Base-by-base conservation (phyloP, 2,113 vertebrate genomes). In the Butorides virescens region DNA sequence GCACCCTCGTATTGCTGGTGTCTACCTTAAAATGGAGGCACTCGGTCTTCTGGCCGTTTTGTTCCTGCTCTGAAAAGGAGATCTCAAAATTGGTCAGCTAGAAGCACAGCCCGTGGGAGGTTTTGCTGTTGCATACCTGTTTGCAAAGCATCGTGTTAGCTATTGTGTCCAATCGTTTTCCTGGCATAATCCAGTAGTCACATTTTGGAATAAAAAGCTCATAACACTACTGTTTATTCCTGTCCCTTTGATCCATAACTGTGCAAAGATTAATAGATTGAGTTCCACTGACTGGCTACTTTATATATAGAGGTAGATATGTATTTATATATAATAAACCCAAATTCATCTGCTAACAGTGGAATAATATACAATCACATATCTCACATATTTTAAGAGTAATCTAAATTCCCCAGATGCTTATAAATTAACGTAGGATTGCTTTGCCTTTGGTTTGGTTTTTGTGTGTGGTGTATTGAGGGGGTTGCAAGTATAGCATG, bases 381-480 rank as follows among this genome's bases (percentile, higher is more conserved):
- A 83, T 95, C 67, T 94, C 53, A 74, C 39, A n/a, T 95, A 87
- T 91, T 95, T 94, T 77, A 79, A 95, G 81, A 86, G 78, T 72
- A 96, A 86, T 86, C 53, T 86, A 37, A 93, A 94, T 95, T 95
- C 63, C 63, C 59, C 30, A 67, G 74, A 80, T 91, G 59, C 66
- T 91, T 86, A 67, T 93, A 91, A 94, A 90, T 73, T 79, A 90
- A 62, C 2, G 3, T 72, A 75, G 58, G 14, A 55, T 83, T 91
- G 50, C 44, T 91, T 92, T 95, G 94, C 77, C 59, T 79, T 90
- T 53, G 23, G 18, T 86, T 92, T 94, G 21, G 0, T 74, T 91
- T 88, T 56, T 91, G 37, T 49, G 39, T 47, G 37, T 88, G 71
- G 29, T 39, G 21, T 68, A 23, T 55, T 63, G 80, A 90, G 50